Evolutionary conservation across 2,797 vertebrate genomes (phyloP).

Genomic region (Coregonus suidteri): DNA sequence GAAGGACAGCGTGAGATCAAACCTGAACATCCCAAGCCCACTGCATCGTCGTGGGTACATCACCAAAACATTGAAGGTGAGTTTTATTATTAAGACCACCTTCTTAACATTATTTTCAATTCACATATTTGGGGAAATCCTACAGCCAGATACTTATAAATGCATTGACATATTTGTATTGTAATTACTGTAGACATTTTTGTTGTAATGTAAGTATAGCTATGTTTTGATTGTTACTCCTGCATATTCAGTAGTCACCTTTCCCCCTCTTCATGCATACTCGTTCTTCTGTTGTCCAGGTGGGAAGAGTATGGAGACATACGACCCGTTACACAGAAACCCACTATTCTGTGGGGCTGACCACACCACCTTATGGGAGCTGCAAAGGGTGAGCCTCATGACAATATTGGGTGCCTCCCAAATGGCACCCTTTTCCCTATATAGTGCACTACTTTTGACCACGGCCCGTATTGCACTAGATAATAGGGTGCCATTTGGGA

Average conservation of each 20-base stretch:
- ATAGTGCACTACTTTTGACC: background rate
- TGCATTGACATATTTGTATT: no score
- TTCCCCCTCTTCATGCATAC: background rate
- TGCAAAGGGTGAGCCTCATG: conserved; percentile 78
- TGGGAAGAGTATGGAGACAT: conserved; percentile 68
- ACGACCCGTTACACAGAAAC: conserved; percentile 90
- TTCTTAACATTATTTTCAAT: no score
- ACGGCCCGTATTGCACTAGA: no score
- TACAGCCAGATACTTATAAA: background rate
- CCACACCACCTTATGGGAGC: conserved; percentile 87
- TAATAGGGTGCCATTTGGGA: background rate
- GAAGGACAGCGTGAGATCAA: conserved; percentile 41
- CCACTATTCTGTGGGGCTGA: conserved; percentile 91
- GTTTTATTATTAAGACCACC: background rate
- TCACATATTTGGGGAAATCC: background rate
- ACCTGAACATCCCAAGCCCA: conserved; percentile 48
- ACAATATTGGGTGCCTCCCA: background rate
- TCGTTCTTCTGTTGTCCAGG: conserved; percentile 64
- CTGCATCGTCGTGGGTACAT: conserved; percentile 88
- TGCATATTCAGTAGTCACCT: background rate
- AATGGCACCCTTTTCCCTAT: background rate
- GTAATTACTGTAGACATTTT: background rate
- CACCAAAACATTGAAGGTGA: conserved; percentile 87
- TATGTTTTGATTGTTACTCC: background rate
- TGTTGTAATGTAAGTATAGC: background rate